Percentiles rank a stretch among this genome's conserved stretches.
These are phyloP conservation scores for Nothoprocta pentlandii DNA, from an alignment of 2,113 vertebrate species.

Conservation along the genomic window DNA sequence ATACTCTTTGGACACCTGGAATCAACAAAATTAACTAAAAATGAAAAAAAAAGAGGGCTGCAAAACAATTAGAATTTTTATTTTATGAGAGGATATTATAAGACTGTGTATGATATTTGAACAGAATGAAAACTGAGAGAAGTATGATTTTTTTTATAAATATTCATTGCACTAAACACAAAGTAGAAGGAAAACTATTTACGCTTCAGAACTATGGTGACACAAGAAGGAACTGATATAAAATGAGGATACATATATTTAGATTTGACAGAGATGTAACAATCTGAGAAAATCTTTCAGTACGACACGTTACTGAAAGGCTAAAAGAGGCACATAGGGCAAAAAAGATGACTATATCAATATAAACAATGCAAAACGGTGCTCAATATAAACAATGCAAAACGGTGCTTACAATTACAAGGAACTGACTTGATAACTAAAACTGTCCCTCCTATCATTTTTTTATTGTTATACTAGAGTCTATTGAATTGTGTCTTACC, in stretches of 20 bases:
- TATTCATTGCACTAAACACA: neutral
- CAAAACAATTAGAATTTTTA: neutral
- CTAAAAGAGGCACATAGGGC: neutral
- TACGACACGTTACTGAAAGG: no score
- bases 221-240: neutral
- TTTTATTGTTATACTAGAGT: neutral
- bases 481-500: neutral
- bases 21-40: neutral
- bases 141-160: neutral
- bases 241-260: neutral
- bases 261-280: neutral
- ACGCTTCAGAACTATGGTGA: neutral
- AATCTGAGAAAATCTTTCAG: neutral
- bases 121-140: neutral
- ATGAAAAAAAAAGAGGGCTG: neutral
- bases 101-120: neutral
- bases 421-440: neutral
- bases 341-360: neutral
- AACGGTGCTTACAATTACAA: neutral
- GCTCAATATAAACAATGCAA: neutral
- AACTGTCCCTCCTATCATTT: neutral
- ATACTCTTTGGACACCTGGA: neutral
- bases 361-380: neutral
- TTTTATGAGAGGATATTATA: neutral
- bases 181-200: rapidly evolving